phyloP scores from a whole-genome alignment of 2,113 vertebrate species.

The Syngnathoides biaculeatus region DNA sequence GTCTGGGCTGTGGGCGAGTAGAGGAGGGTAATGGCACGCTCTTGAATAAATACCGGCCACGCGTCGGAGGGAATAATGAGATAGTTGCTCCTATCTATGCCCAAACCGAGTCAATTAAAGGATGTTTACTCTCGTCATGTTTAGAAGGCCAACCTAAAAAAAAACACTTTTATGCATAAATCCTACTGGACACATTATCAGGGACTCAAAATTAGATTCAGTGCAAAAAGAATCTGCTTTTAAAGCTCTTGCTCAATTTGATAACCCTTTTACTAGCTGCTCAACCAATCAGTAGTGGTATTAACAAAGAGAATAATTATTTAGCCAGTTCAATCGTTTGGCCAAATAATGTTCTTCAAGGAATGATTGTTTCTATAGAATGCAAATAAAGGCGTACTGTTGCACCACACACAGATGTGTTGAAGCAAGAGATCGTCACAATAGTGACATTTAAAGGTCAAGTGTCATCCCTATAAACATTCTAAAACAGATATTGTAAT shows the following conservation, averaged over 20 bases:
- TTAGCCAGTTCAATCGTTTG: neutral
- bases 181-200: neutral
- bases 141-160: neutral
- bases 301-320: neutral
- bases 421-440: too few relatives aligned
- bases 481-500: too few relatives aligned
- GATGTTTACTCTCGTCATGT: neutral
- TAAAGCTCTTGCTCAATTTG: neutral
- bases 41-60: slow-evolving; percentile 1
- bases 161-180: neutral
- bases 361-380: too few relatives aligned
- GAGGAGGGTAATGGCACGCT: neutral
- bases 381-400: too few relatives aligned
- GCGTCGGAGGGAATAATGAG: slow-evolving; percentile 1
- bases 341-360: neutral
- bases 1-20: neutral
- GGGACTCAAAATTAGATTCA: neutral
- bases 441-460: too few relatives aligned
- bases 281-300: neutral
- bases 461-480: too few relatives aligned
- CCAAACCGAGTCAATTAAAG: neutral
- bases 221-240: neutral
- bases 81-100: neutral
- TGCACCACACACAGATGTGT: too few relatives aligned
- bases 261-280: neutral